Percentiles rank a stretch among this genome's conserved stretches.
phyloP scores from a whole-genome alignment of 1,140 invertebrate species.

The Pachypsylla venusta region DNA sequence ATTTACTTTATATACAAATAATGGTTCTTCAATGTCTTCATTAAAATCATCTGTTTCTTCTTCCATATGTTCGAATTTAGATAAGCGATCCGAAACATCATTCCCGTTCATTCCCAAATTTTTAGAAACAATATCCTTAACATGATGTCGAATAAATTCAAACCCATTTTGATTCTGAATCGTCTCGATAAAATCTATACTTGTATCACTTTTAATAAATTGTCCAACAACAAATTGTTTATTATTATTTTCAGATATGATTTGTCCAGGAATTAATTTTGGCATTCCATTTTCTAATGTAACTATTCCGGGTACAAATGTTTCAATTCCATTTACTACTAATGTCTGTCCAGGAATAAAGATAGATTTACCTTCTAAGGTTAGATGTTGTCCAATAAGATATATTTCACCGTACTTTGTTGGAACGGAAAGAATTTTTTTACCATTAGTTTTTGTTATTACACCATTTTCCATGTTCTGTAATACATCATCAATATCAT shows the following conservation, averaged over 20 bases:
- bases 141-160: neutral
- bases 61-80: neutral
- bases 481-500: neutral
- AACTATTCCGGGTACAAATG: constrained; percentile 56
- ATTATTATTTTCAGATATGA: constrained; percentile 50
- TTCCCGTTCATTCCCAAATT: neutral
- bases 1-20: constrained; percentile 57
- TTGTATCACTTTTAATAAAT: constrained; percentile 52
- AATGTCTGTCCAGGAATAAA: constrained; percentile 57
- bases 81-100: neutral
- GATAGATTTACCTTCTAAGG: constrained; percentile 37
- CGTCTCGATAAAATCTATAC: constrained; percentile 50
- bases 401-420: constrained; percentile 54
- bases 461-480: neutral
- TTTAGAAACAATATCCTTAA: neutral
- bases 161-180: constrained; percentile 21
- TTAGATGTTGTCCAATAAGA: constrained; percentile 42
- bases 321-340: constrained; percentile 48
- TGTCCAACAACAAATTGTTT: constrained; percentile 55
- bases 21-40: constrained; percentile 35
- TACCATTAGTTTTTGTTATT: constrained; percentile 34
- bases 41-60: constrained; percentile 5
- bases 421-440: constrained; percentile 47
- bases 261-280: constrained; percentile 52
- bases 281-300: constrained; percentile 47